Evolutionary conservation across 2,888 invertebrate genomes (phyloP).

Genomic region (Ramazzottius varieornatus): DNA sequence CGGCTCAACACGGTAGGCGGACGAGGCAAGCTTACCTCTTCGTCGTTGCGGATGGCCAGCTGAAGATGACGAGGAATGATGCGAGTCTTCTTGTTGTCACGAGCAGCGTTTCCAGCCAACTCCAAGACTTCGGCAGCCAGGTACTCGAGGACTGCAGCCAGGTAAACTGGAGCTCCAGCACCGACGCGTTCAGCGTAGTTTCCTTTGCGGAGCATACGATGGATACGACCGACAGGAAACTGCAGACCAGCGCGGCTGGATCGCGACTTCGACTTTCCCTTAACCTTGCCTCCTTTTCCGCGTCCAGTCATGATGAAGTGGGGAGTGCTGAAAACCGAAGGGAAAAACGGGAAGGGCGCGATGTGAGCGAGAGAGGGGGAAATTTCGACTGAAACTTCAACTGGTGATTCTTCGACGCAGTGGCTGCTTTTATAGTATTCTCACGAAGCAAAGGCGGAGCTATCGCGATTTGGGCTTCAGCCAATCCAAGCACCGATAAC

Average conservation of each 20-base stretch:
- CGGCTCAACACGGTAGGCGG: too few species aligned
- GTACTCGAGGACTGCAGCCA: conserved; percentile 32
- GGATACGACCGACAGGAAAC: conserved; percentile 14
- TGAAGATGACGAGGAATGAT: conserved; percentile 53
- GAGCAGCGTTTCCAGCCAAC: conserved; percentile 34
- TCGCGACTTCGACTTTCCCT: conserved; percentile 30
- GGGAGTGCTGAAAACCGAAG: too few species aligned
- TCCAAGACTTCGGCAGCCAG: conserved; percentile 40
- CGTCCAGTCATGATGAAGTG: conserved; percentile 21
- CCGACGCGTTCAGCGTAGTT: conserved; percentile 30
- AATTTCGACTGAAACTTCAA: too few species aligned
- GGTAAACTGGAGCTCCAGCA: conserved; percentile 19
- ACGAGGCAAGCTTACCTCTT: too few species aligned
- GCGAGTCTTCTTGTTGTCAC: conserved; percentile 38
- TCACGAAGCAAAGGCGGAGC: too few species aligned
- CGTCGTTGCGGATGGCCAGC: conserved; percentile 50
- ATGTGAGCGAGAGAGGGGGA: too few species aligned
- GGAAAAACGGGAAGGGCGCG: too few species aligned
- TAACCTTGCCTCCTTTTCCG: conserved; percentile 26
- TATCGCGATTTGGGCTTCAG: too few species aligned
- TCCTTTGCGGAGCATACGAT: conserved; percentile 31
- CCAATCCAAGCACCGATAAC: too few species aligned
- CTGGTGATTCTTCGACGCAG: too few species aligned
- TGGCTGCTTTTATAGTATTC: too few species aligned
- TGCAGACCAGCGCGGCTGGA: conserved; percentile 18